Base-by-base conservation (phyloP, 2,797 vertebrate species). In the Trachurus trachurus region DNA sequence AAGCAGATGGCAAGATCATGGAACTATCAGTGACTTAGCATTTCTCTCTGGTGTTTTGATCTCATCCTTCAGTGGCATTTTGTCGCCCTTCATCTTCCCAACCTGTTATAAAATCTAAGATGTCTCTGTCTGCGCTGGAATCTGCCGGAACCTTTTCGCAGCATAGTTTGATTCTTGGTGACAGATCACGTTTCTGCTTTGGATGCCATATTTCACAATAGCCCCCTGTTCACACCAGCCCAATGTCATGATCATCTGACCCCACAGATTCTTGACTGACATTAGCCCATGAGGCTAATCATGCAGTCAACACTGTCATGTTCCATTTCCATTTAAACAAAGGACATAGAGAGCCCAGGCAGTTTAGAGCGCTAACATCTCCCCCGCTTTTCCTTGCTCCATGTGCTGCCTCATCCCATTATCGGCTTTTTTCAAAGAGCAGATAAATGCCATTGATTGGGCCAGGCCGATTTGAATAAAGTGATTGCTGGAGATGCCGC, bases 381-480 rank as follows among this genome's bases (percentile, higher is more conserved):
- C 85, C 84, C 83, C 60, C 37, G 22, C 59, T 77, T 80, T 73
- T 71, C 52, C 79, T 73, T 42, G 0, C 61, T 89, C 80, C 68
- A 84, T 1, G 71, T 5, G 26, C 89, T 91, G 88, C 87, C 89
- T 93, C 89, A 88, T 92, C 84, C 88, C 85, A 92, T 95, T 95
- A 95, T 93, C 62, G 77, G 78, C 87, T 92, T 90, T 91, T 92
- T 90, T 89, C 87, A 90, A 86, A 92, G 81, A 90, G 83, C 85
- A 93, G 92, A 93, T 94, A 93, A 95, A 95, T 90, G 88, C 80
- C 89, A 93, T 94, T 93, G 94, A 95, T 95, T 94, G 83, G 87
- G 79, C 78, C 82, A 67, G 87, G 87, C 78, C 73, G 50, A 88
- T 92, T 93, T 94, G 85, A 95, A 91, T 92, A 88, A 92, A 91